Evolutionary conservation across 2,888 invertebrate genomes (phyloP), one percentile per base, ranked within the genome.

Genomic region (Mylabris sibirica): DNA sequence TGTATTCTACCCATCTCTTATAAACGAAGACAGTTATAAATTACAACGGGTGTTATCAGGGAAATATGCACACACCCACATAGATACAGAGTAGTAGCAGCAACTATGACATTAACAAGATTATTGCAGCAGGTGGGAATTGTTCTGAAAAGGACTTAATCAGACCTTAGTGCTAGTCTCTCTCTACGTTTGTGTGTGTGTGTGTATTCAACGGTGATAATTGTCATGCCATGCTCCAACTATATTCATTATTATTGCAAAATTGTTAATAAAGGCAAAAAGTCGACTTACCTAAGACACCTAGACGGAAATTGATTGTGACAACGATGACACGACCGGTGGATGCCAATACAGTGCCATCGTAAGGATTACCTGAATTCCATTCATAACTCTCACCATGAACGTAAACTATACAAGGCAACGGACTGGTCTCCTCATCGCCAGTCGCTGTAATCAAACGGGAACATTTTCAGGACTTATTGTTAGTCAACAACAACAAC

Each of bases 291-390:
- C 93, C 95, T 85, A 95, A 89, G 80, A 95, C 91, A 77, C 95
- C 95, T 81, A 96, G 90, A 80, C 95, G 92, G 88, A 95, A 96
- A 88, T 96, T 96, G 86, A 96, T 93, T 81, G 96, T 95, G 80
- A 95, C 94, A 75, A 95, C 95, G 78, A 96, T 93, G 80, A 95
- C 90, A 83, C 92, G 92, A 74, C 95, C 98, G 82, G 94, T 93
- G 72, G 96, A 95, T 63, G 99, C 96, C 71, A 99, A 88, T 53
- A 97, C 93, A 68, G 96, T 96, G 74, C 98, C 99, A 86, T 99
- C 99, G 86, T 98, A 97, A 20, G 97, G 94, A 87, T 97, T 98
- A 70, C 98, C 99, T 59, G 97, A 94, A 84, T 96, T 97, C 94
- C 97, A 97, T 84, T 97, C 96, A 86, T 95, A 98, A 30, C 97